Evolutionary conservation across 2,888 invertebrate genomes (phyloP).

Genomic region (Bombylius discolor): DNA sequence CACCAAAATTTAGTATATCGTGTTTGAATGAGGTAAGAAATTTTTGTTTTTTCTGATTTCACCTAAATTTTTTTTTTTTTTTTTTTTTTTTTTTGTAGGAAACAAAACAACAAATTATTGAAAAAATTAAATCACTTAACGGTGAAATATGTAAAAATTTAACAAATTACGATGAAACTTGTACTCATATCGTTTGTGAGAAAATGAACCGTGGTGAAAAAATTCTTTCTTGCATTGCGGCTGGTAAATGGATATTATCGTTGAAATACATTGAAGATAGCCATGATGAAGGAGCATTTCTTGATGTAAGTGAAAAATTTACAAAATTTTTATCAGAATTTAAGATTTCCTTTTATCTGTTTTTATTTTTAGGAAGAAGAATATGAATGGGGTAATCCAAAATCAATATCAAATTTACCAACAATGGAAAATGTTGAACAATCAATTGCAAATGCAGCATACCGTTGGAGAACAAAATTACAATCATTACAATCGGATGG

Average conservation of each 20-base stretch:
- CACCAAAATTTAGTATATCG: constrained; percentile 31
- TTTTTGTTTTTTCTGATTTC: background rate
- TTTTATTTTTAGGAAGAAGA: constrained; percentile 52
- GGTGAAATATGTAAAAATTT: constrained; percentile 26
- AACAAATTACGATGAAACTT: constrained; percentile 43
- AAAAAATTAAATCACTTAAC: constrained; percentile 9
- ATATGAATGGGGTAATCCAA: constrained; percentile 75
- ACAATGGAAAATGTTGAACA: constrained; percentile 37
- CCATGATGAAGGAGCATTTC: constrained; percentile 21
- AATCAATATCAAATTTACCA: constrained; percentile 39
- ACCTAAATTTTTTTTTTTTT: too few relatives aligned
- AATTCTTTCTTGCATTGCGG: constrained; percentile 70
- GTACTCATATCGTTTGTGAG: constrained; percentile 66
- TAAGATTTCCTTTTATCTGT: constrained; percentile 1
- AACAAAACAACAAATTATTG: constrained; percentile 1
- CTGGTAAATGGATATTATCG: constrained; percentile 83
- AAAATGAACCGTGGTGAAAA: constrained; percentile 74
- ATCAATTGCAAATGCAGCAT: constrained; percentile 44
- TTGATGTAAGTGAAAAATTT: background rate
- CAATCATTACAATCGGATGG: constrained; percentile 36
- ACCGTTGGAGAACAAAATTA: constrained; percentile 56
- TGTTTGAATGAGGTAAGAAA: constrained; percentile 22
- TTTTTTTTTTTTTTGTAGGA: background rate
- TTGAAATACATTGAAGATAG: constrained; percentile 61
- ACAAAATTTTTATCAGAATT: background rate